Conservation (phyloP, 2,113 vertebrate species). For the Cephalopterus ornatus region DNA sequence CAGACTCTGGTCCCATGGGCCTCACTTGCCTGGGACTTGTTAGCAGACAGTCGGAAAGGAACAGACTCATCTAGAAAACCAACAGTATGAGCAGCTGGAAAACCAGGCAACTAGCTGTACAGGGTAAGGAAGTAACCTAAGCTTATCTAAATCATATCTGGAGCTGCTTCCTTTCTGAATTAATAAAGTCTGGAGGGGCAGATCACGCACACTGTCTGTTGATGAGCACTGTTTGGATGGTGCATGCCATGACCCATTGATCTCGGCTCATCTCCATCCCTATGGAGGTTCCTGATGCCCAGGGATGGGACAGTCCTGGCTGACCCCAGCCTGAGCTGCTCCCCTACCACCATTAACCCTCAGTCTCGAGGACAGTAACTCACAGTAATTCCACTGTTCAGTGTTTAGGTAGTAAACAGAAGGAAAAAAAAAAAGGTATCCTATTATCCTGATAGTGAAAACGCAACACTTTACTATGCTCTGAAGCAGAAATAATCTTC, state of each 20-base stretch:
- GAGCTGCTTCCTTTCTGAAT: background rate
- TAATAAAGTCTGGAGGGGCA: background rate
- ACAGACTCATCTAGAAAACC: background rate
- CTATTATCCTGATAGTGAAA: background rate
- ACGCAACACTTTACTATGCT: background rate
- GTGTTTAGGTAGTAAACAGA: background rate
- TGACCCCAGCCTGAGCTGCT: background rate
- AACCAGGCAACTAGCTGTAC: background rate
- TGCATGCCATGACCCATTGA: accelerated
- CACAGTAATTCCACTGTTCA: background rate
- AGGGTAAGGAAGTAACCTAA: background rate
- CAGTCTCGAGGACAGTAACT: background rate
- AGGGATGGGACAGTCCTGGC: background rate
- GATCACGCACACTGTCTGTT: accelerated
- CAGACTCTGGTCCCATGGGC: background rate
- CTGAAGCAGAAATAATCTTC: background rate
- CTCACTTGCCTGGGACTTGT: background rate
- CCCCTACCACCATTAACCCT: accelerated
- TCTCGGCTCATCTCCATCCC: accelerated
- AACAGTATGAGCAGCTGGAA: background rate
- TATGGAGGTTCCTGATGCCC: background rate
- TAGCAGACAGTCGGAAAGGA: background rate
- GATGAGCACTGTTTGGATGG: background rate
- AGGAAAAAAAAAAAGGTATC: background rate
- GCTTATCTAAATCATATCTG: background rate